A percentile compares a stretch with the other conserved stretches of the same genome.
Evolutionary conservation across 2,797 vertebrate genomes (phyloP).

Genomic region (Avahi laniger): DNA sequence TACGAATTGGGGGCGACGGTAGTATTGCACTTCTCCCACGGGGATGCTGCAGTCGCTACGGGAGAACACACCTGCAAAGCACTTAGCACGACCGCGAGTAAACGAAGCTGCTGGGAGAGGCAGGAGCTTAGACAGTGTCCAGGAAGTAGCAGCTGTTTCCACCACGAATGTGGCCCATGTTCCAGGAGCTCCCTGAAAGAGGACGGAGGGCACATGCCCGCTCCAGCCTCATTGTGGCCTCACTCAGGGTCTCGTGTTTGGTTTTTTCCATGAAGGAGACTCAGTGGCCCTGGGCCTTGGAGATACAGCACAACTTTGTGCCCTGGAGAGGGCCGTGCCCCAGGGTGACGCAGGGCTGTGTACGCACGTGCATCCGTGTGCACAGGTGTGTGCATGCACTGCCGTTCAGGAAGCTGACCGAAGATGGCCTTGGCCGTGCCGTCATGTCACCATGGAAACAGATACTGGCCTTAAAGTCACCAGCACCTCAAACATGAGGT

Average conservation of each 20-base stretch:
- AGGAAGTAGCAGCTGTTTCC: neutral
- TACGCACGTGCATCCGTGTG: neutral
- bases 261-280: neutral
- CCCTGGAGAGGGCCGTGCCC: slow-evolving; percentile 44
- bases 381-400: neutral
- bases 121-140: neutral
- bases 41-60: no score
- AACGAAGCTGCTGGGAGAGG: neutral
- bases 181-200: neutral
- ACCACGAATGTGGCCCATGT: neutral
- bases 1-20: rapidly evolving
- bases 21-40: neutral
- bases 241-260: neutral
- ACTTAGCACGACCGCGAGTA: rapidly evolving
- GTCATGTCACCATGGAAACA: slow-evolving; percentile 88
- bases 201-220: neutral
- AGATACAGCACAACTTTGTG: slow-evolving; percentile 8
- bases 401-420: slow-evolving; percentile 65
- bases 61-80: neutral
- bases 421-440: slow-evolving; percentile 80
- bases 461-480: slow-evolving; percentile 78
- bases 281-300: neutral
- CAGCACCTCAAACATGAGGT: slow-evolving; percentile 40
- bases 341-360: slow-evolving; percentile 80
- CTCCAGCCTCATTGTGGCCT: neutral